phyloP scores from a whole-genome alignment of 2,888 invertebrate genomes.

The Sylvicola cinctus region DNA sequence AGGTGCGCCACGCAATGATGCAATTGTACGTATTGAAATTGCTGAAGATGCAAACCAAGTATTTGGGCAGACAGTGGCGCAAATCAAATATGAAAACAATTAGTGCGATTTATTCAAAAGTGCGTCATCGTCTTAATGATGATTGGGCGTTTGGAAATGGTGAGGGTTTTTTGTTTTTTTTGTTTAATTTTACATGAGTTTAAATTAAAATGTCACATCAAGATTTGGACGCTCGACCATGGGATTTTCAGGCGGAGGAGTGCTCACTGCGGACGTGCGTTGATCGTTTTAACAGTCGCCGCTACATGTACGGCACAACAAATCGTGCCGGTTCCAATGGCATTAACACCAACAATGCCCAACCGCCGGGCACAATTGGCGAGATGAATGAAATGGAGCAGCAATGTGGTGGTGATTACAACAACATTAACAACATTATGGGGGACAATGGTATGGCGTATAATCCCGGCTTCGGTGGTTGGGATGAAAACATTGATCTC shows the following conservation, averaged over 20 bases:
- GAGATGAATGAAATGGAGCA: constrained; percentile 10
- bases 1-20: constrained; percentile 90
- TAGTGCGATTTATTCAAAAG: constrained; percentile 96
- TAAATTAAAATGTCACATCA: constrained; percentile 3
- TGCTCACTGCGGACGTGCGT: constrained; percentile 83
- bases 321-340: constrained; percentile 1
- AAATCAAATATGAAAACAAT: constrained; percentile 99
- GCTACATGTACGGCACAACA: constrained; percentile 32
- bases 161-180: constrained; percentile 16
- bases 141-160: constrained; percentile 99
- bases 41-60: constrained; percentile 98
- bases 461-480: constrained; percentile 22
- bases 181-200: neutral
- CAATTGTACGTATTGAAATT: constrained; percentile 95
- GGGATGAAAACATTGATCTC: constrained; percentile 38
- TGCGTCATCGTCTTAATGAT: constrained; percentile 87
- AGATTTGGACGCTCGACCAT: constrained; percentile 90
- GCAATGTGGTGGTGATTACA: no score
- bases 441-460: constrained; percentile 7
- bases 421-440: no score
- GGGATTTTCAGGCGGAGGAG: constrained; percentile 98
- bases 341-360: neutral
- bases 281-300: constrained; percentile 85
- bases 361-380: constrained; percentile 2
- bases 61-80: constrained; percentile 95